These are phyloP conservation scores for Pitta sordida DNA, from an alignment of 2,113 vertebrate genomes.

Conservation along the genomic window DNA sequence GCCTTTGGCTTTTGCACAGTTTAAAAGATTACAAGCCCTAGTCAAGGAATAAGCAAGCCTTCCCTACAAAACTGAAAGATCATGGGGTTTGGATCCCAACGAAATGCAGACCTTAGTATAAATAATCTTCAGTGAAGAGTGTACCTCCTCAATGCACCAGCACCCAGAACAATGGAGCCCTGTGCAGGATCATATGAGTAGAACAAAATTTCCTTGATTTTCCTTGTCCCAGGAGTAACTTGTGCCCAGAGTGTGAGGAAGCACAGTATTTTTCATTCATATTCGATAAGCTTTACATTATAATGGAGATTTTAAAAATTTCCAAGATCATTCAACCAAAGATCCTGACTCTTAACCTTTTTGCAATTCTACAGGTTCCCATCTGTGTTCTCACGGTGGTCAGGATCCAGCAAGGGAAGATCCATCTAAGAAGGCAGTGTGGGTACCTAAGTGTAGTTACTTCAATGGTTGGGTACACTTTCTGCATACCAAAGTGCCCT, in stretches of 20 bases:
- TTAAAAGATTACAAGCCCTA: neutral
- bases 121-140: neutral
- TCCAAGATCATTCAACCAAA: neutral
- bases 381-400: neutral
- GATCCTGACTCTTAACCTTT: neutral
- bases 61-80: neutral
- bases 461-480: neutral
- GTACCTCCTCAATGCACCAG: neutral
- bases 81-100: neutral
- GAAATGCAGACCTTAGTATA: neutral
- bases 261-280: neutral
- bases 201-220: neutral
- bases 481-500: neutral
- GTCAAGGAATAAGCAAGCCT: neutral
- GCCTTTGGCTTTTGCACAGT: neutral
- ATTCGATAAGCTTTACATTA: neutral
- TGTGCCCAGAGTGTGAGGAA: neutral
- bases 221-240: neutral
- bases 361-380: neutral
- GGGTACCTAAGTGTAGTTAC: neutral
- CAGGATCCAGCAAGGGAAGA: neutral
- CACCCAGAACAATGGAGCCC: rapidly evolving
- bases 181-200: neutral
- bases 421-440: neutral
- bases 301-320: neutral